Evolutionary conservation across 2,113 vertebrate genomes (phyloP), one percentile per base, ranked within the genome.

Genomic region (Neotragus moschatus): DNA sequence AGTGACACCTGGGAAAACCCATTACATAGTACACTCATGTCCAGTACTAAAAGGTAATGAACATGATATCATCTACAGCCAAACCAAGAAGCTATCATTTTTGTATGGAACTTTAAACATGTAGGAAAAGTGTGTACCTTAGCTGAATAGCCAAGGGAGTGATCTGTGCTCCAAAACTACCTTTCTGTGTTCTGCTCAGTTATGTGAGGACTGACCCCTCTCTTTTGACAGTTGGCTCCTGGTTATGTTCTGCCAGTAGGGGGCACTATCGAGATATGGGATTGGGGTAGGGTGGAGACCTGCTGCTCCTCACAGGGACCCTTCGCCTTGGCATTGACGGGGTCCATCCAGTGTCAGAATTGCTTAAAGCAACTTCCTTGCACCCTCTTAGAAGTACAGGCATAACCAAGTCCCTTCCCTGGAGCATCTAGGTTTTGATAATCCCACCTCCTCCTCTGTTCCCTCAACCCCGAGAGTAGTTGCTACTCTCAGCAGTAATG

Each of bases 11-110:
- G 11, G 36, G 11, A 39, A 73, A 73, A 25, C 19, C 21, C 21
- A 39, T 39, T 13, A 13, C 11, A 82, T 33, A 86, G 55, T 60
- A 92, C 4, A 60, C 13, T 43, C 73, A 33, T 10, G 16, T 73
- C 25, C 77, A 39, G 12, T 21, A 63, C 39, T 25, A 81, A 95
- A 84, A 84, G 25, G 51, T 75, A 75, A 92, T 49, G 81, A 88
- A 88, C 82, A 43, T 43, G 45, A 70, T 21, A 87, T 25, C 26
- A 39, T 93, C 80, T 75, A 15, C 47, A 66, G 77, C 26, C 36
- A 73, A 86, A 43, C 84, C 43, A 63, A 56, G 89, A 94, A 36
- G 86, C 10, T 58, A 55, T 61, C 61, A 75, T 56, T 80, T 84
- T 91, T 60, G 51, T 75, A 39, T 39, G 33, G 87, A 90, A 47